These are phyloP conservation scores for Amblyopsis hoosieri DNA, from an alignment of 2,797 vertebrate genomes.

Conservation along the genomic window DNA sequence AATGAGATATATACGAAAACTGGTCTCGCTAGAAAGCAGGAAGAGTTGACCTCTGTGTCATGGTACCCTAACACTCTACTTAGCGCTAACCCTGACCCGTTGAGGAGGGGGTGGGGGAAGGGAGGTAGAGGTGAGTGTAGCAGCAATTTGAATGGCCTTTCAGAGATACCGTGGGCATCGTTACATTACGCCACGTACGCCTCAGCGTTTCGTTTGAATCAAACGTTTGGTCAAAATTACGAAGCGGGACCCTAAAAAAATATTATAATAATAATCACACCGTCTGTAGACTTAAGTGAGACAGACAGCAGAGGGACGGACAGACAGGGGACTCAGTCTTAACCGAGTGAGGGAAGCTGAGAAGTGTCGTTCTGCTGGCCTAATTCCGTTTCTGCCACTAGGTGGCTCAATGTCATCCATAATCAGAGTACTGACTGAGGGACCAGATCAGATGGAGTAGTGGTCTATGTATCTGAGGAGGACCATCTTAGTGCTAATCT, in stretches of 20 bases:
- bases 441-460: constrained; percentile 56
- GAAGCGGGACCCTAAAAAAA: constrained; percentile 23
- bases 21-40: constrained; percentile 52
- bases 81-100: constrained; percentile 70
- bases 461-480: constrained; percentile 56
- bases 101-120: constrained; percentile 64
- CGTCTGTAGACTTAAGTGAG: constrained; percentile 58
- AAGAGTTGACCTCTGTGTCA: constrained; percentile 65
- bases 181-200: constrained; percentile 14
- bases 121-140: constrained; percentile 78
- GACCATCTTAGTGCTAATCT: constrained; percentile 58
- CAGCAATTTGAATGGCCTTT: constrained; percentile 67
- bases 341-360: constrained; percentile 63
- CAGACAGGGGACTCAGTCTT: constrained; percentile 67
- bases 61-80: constrained; percentile 72
- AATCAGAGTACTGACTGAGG: constrained; percentile 57
- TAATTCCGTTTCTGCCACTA: constrained; percentile 73
- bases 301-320: constrained; percentile 70
- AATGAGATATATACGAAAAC: constrained; percentile 55
- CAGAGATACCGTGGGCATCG: constrained; percentile 45
- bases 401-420: constrained; percentile 66
- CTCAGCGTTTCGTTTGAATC: constrained; percentile 6
- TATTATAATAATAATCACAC: constrained; percentile 36
- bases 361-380: constrained; percentile 50
- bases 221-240: constrained; percentile 33